phyloP scores from a whole-genome alignment of 2,113 vertebrate genomes.

The Mystacornis crossleyi region DNA sequence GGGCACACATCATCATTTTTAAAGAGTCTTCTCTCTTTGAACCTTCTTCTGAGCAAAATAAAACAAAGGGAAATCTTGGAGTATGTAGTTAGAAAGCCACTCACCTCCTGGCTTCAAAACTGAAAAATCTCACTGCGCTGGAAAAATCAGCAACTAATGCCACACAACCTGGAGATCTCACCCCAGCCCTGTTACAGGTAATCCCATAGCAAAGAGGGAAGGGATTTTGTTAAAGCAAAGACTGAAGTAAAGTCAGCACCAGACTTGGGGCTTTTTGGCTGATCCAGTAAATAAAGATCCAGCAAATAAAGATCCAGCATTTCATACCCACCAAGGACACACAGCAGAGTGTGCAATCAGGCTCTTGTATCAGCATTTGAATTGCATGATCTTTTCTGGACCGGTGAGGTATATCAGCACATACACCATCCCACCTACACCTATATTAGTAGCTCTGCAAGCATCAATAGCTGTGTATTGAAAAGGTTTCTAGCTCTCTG shows the following conservation, averaged over 20 bases:
- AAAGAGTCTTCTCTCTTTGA: slow-evolving; percentile 23
- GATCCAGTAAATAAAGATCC: neutral
- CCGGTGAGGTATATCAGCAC: neutral
- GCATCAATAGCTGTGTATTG: neutral
- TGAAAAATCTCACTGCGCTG: neutral
- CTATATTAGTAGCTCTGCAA: neutral
- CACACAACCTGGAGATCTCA: neutral
- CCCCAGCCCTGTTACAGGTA: neutral
- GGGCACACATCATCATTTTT: neutral
- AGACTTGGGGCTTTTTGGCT: neutral
- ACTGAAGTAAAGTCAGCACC: neutral
- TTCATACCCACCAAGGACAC: neutral
- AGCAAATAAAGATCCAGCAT: neutral
- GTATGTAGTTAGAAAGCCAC: neutral
- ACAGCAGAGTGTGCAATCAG: neutral
- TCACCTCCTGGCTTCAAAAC: slow-evolving; percentile 5
- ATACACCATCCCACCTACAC: neutral
- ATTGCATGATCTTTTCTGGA: neutral
- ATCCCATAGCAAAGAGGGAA: neutral
- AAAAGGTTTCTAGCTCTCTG: neutral
- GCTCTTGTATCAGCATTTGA: neutral
- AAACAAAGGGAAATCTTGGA: slow-evolving; percentile 6
- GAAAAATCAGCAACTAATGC: neutral
- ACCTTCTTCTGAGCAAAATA: slow-evolving; percentile 11
- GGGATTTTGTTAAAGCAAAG: neutral